Evolutionary conservation across 2,888 invertebrate genomes (phyloP), one percentile per base, ranked within the genome.

Genomic region (Drosophila koepferae): DNA sequence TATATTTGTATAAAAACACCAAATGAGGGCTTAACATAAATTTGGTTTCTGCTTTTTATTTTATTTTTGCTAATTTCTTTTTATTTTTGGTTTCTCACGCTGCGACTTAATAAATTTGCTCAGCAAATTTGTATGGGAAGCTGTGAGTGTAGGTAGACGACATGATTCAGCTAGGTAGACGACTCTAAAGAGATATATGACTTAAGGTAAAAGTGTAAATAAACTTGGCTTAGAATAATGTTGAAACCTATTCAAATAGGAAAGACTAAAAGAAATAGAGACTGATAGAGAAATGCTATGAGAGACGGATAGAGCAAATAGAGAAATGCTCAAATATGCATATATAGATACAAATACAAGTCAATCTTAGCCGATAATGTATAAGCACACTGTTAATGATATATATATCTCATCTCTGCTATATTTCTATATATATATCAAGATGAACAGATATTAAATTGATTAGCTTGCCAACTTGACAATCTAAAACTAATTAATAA

Each of bases 11-110:
- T 28, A 43, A 20, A 49, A 43, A 51, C 34, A 20, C 31, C 40
- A 71, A 65, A 49, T 44, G 48, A 31, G 65, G 56, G 70, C 28
- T 74, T 77, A 81, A 56, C 49, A 69, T 73, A 67, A 63, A 56
- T 78, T 56, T 31, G 9, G 23, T 43, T 62, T 55, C 53, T 34
- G 34, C n/a, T 18, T 53, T 28, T 67, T 53, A 56, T 20, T 73
- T 53, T 63, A 64, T 72, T 53, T 71, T 64, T 65, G 64, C 67
- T 78, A 75, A 84, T 71, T 73, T 81, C 68, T 71, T 73, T 31
- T 68, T 74, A 63, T 72, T 86, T 72, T 86, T 72, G 58, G 59
- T 63, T 78, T 84, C 78, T 71, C 80, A 74, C 72, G 69, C 64
- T 74, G 65, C 44, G 77, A 20, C 61, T 81, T 72, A 54, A 75